Percentiles rank a stretch among this genome's conserved stretches.
Conservation (phyloP, 64 coral and sea anemone genomes). For the Cladopsammia gracilis region DNA sequence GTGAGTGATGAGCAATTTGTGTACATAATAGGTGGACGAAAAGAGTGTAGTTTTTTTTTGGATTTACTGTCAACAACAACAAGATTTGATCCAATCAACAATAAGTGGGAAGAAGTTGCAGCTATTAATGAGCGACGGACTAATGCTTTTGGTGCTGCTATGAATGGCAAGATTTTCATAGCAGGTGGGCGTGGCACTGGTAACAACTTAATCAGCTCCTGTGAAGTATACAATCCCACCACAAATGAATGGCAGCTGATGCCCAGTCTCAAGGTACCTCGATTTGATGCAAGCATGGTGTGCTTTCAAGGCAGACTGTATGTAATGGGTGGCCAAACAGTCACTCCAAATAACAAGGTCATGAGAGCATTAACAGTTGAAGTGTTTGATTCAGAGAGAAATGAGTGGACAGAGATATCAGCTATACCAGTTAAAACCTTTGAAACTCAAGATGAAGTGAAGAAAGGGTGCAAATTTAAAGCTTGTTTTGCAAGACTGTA, state of each 20-base stretch:
- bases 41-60: no score
- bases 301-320: neutral
- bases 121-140: neutral
- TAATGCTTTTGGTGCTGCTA: neutral
- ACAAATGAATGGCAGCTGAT: conserved; percentile 14
- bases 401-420: neutral
- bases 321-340: neutral
- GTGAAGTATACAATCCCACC: neutral
- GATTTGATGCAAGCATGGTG: neutral
- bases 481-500: neutral
- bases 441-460: neutral
- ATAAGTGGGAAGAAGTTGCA: neutral
- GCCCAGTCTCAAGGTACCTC: neutral
- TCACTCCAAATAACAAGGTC: neutral
- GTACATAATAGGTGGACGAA: neutral
- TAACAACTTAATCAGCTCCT: neutral
- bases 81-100: neutral
- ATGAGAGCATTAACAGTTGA: neutral
- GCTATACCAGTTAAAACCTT: neutral
- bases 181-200: neutral
- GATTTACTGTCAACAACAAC: neutral
- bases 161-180: neutral
- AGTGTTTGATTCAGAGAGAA: neutral
- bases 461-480: neutral
- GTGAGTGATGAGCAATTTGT: neutral